phyloP scores from a whole-genome alignment of 64 coral and sea anemone species.

The Montipora cactus region DNA sequence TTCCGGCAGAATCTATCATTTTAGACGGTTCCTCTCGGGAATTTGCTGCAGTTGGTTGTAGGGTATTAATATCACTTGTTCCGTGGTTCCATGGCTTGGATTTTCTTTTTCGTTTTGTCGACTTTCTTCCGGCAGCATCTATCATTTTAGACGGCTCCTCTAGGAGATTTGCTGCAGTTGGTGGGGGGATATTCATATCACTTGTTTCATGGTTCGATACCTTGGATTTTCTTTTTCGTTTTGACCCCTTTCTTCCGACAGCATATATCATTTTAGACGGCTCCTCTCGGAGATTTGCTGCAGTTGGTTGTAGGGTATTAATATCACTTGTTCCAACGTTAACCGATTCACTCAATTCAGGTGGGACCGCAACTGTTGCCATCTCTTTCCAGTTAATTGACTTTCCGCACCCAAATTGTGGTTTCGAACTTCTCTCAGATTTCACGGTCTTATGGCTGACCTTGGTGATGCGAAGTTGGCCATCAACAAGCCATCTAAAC shows the following conservation, averaged over 20 bases:
- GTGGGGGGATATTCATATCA: not conserved
- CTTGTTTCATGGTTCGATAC: not conserved
- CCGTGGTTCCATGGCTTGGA: not conserved
- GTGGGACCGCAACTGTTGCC: constrained; percentile 37
- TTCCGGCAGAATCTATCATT: too few relatives aligned
- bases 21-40: not conserved
- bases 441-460: not conserved
- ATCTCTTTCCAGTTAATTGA: constrained; percentile 15
- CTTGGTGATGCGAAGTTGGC: not conserved
- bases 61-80: constrained; percentile 56
- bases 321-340: constrained; percentile 58
- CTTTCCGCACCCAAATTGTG: constrained; percentile 15
- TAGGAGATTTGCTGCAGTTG: too few relatives aligned
- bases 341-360: constrained; percentile 49
- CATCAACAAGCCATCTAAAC: constrained; percentile 14
- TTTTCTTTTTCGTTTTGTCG: too few relatives aligned
- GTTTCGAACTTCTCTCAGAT: not conserved
- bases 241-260: too few relatives aligned
- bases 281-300: not conserved
- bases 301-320: constrained; percentile 42
- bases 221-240: too few relatives aligned
- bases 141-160: too few relatives aligned
- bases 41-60: constrained; percentile 21
- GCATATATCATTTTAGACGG: too few relatives aligned
- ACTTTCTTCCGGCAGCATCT: too few relatives aligned